Evolutionary conservation across 2,113 vertebrate species (phyloP).

Genomic region (Thamnophis sirtalis): DNA sequence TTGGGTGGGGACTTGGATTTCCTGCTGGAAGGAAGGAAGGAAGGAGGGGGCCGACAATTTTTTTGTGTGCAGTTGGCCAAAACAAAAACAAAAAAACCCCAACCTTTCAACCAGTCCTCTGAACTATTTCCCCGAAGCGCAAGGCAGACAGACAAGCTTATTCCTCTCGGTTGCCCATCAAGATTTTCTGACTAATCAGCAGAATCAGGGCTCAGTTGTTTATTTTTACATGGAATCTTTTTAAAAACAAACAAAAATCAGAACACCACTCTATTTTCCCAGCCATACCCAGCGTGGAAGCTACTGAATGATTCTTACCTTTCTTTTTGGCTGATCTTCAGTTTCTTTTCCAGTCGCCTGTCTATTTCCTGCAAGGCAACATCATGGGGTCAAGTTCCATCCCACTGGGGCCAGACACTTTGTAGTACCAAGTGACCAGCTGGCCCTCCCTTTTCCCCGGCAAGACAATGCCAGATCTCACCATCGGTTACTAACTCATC

Average conservation of each 20-base stretch:
- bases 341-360: conserved; percentile 91
- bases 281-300: neutral
- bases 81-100: no score
- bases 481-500: neutral
- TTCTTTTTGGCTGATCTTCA: conserved; percentile 91
- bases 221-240: neutral
- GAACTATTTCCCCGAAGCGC: neutral
- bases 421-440: neutral
- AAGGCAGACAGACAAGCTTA: neutral
- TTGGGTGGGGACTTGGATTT: conserved; percentile 84
- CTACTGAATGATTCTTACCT: conserved; percentile 70
- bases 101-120: no score
- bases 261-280: neutral
- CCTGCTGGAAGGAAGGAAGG: conserved; percentile 60
- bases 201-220: neutral
- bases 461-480: neutral
- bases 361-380: conserved; percentile 86
- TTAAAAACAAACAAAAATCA: neutral
- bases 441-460: neutral
- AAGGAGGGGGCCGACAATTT: no score
- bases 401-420: neutral
- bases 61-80: no score
- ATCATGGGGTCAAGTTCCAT: neutral
- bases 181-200: neutral
- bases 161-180: neutral